phyloP scores from a whole-genome alignment of 2,888 invertebrate species.

The Mesorhabditis belari region DNA sequence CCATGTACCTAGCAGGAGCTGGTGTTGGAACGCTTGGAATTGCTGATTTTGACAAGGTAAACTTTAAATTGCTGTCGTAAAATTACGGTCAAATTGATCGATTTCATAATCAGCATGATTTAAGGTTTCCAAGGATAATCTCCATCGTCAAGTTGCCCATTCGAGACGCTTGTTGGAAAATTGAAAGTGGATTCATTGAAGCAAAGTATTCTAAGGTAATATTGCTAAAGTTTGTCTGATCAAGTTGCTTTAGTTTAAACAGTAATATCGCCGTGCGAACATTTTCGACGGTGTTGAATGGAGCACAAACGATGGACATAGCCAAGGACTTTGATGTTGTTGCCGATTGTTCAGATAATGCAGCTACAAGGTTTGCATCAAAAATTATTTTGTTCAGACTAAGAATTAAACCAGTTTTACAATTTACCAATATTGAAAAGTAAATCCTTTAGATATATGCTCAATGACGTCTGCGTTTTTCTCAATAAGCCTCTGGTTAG shows the following conservation, averaged over 20 bases:
- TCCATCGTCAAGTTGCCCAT: constrained; percentile 86
- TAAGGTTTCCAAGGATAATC: constrained; percentile 76
- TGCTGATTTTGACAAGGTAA: constrained; percentile 75
- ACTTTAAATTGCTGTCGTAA: background rate
- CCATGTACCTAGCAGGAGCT: constrained; percentile 69
- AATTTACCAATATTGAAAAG: background rate
- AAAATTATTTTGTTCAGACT: background rate
- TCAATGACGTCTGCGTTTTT: constrained; percentile 87
- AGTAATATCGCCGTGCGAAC: constrained; percentile 64
- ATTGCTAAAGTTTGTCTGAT: background rate
- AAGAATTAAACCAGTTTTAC: background rate
- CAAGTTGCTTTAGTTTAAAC: constrained; percentile 55
- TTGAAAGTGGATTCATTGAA: constrained; percentile 66
- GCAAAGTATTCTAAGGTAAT: constrained; percentile 27
- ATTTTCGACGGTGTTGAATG: constrained; percentile 67
- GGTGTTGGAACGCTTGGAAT: constrained; percentile 67
- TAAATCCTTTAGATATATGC: constrained; percentile 66
- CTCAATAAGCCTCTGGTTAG: constrained; percentile 77
- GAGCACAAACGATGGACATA: constrained; percentile 57
- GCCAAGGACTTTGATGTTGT: constrained; percentile 65
- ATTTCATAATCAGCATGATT: background rate
- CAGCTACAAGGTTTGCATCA: constrained; percentile 70
- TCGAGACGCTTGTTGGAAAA: constrained; percentile 65
- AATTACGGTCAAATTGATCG: background rate
- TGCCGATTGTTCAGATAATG: constrained; percentile 86